Conservation (phyloP, 1,140 invertebrate genomes). For the Lepidurus arcticus region DNA sequence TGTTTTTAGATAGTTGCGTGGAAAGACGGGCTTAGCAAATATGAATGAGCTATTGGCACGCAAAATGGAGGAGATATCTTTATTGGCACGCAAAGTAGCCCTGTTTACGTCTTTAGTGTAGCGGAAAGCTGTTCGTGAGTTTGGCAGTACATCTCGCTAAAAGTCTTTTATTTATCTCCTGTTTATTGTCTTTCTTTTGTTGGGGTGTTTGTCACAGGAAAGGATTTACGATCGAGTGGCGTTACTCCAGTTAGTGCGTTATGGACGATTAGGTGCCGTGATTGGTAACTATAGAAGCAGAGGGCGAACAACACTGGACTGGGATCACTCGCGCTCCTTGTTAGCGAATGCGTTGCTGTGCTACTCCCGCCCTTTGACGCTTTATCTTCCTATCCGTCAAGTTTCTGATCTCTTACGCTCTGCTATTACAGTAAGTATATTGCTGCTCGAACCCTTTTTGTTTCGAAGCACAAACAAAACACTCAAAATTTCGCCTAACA, state of each 20-base stretch:
- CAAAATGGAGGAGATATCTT: too few species aligned
- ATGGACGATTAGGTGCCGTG: slow-evolving; percentile 7
- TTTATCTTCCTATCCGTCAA: neutral
- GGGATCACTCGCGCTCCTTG: neutral
- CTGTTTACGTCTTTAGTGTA: too few species aligned
- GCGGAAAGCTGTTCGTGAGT: too few species aligned
- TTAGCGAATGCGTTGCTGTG: slow-evolving; percentile 14
- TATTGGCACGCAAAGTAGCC: too few species aligned
- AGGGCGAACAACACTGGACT: neutral
- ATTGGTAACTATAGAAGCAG: neutral
- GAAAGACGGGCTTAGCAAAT: too few species aligned
- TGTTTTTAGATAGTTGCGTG: too few species aligned
- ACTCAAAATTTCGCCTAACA: neutral
- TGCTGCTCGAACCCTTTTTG: neutral
- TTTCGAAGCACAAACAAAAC: neutral
- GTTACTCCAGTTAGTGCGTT: slow-evolving; percentile 14
- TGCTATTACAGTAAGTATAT: neutral
- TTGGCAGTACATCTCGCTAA: neutral
- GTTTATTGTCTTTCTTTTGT: neutral
- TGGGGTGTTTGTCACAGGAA: neutral
- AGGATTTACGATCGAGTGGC: neutral
- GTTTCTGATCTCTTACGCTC: slow-evolving; percentile 4
- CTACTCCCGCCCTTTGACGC: neutral
- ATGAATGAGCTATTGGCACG: too few species aligned
- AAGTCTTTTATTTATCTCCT: neutral